phyloP scores from a whole-genome alignment of 1,140 invertebrate species.

The Spodoptera litura region DNA sequence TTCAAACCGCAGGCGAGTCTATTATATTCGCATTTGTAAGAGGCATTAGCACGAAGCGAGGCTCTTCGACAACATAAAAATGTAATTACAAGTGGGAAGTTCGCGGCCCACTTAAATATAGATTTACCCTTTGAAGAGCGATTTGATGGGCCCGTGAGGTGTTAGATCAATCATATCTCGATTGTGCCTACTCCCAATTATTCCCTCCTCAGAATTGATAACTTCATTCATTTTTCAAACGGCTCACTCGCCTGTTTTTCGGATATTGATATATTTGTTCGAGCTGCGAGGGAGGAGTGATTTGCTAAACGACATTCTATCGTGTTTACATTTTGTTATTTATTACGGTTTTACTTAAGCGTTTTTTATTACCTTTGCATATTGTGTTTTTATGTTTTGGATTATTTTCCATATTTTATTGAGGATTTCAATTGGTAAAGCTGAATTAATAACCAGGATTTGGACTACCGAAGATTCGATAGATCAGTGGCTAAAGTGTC shows the following conservation, averaged over 20 bases:
- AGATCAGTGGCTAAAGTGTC: no score
- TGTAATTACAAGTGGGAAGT: slow-evolving; percentile 81
- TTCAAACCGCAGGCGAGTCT: slow-evolving; percentile 51
- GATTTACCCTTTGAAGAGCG: slow-evolving; percentile 83
- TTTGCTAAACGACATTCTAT: slow-evolving; percentile 52
- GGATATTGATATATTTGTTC: slow-evolving; percentile 37
- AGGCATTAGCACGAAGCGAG: slow-evolving; percentile 70
- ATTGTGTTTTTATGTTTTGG: no score
- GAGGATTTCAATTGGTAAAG: no score
- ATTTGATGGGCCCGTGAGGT: slow-evolving; percentile 76
- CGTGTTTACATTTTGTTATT: slow-evolving; percentile 13
- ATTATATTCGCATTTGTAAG: slow-evolving; percentile 82
- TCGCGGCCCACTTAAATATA: slow-evolving; percentile 79
- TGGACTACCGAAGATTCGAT: no score
- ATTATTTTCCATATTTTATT: no score
- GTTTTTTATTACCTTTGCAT: no score
- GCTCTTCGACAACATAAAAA: slow-evolving; percentile 80
- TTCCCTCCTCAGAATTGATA: slow-evolving; percentile 72
- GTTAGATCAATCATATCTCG: slow-evolving; percentile 82
- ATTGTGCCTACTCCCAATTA: slow-evolving; percentile 81
- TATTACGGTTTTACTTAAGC: background rate
- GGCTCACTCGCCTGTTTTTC: slow-evolving; percentile 41
- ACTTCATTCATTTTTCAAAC: slow-evolving; percentile 81
- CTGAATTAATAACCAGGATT: no score
- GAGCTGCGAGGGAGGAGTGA: slow-evolving; percentile 26